Base-by-base conservation (phyloP, 2,888 invertebrate genomes). In the Smittia sp. region DNA sequence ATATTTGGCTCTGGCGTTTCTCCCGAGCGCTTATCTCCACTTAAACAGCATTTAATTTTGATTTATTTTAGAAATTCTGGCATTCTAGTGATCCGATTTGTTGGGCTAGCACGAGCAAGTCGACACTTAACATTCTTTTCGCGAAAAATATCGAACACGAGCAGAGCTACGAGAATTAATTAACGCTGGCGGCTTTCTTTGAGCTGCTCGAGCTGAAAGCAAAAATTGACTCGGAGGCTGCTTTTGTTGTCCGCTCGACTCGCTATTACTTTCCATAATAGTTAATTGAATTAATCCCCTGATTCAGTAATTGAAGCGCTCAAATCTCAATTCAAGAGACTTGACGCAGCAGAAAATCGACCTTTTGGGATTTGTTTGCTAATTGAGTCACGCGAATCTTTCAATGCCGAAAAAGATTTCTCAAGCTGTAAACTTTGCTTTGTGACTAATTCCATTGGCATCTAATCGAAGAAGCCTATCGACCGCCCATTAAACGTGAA, bases 271-370 rank as follows among this genome's bases (percentile, higher is more conserved):
- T 13, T 22, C 15, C 58, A 58, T 22, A 67, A 41, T 67, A 20
- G 4, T 39, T 24, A 67, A 67, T 67, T 67, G 20, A 67, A 46
- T 67, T 67, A 67, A 41, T 67, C 46, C n/a, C 38, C 32, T 65
- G 13, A 67, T 46, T 67, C 20, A 67, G 13, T 67, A 39, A 67
- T 66, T 66, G 27, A 66, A 38, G 39, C 66, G 38, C 20, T 39
- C 15, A 24, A 62, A 62, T 62, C 62, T 25, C 25, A 9, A 15
- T 18, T 54, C 54, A n/a, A 15, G 32, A 32, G 32, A 9, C 32
- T 32, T 32, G 32, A 32, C 32, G 9, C 32, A 32, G 32, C 32
- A 32, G 32, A 32, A 32, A 32, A 32, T 32, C 3, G 9, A 32
- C 32, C 32, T 32, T 32, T 32, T 32, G 32, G 32, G 32, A 32